Evolutionary conservation across 2,888 invertebrate species (phyloP).

Genomic region (Eupithecia inturbata): DNA sequence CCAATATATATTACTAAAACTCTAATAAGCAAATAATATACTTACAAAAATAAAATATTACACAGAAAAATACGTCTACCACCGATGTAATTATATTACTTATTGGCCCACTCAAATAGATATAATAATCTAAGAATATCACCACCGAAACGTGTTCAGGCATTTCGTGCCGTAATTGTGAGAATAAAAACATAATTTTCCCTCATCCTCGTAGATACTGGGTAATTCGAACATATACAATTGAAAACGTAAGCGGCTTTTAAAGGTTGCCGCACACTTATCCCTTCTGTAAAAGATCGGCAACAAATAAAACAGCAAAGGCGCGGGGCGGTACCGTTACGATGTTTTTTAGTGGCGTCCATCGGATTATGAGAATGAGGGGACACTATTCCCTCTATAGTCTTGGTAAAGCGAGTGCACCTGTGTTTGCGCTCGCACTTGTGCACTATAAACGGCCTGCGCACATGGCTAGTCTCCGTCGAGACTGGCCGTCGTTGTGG

Average conservation of each 20-base stretch:
- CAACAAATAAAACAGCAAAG: too few species aligned
- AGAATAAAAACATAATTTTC: constrained; percentile 19
- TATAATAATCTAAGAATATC: constrained; percentile 7
- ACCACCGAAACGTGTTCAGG: neutral
- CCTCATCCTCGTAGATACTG: constrained; percentile 1
- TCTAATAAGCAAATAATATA: neutral
- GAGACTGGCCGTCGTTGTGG: too few species aligned
- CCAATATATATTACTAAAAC: neutral
- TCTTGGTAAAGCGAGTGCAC: too few species aligned
- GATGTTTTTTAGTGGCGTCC: too few species aligned
- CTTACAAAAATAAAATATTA: neutral
- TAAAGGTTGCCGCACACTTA: neutral
- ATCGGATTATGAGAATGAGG: too few species aligned
- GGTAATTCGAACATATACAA: constrained; percentile 17
- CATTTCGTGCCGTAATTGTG: constrained; percentile 16
- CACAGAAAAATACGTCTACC: neutral
- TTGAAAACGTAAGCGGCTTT: constrained; percentile 12
- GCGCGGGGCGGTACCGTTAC: too few species aligned
- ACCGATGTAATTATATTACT: neutral
- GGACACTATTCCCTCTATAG: too few species aligned
- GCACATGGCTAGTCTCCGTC: too few species aligned
- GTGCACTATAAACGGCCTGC: too few species aligned
- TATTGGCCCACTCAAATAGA: neutral
- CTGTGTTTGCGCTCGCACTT: too few species aligned
- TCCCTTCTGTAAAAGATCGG: too few species aligned